These are phyloP conservation scores for Drosophila nasuta DNA, from an alignment of 1,140 invertebrate genomes.

Conservation along the genomic window DNA sequence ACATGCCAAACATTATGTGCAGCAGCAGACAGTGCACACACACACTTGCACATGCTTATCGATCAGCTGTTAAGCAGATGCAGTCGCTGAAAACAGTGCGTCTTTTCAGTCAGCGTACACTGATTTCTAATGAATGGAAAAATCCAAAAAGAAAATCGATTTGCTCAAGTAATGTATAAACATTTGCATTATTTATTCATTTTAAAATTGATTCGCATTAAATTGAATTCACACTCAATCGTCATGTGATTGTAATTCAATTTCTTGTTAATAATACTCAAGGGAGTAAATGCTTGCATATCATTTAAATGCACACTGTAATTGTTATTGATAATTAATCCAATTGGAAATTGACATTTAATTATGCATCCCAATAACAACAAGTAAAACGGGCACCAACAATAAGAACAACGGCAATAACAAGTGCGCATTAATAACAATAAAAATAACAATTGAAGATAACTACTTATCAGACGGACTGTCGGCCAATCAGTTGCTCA, in stretches of 20 bases:
- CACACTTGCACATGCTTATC: not conserved
- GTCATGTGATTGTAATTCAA: conserved; percentile 5
- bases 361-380: conserved; percentile 32
- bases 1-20: conserved; percentile 33
- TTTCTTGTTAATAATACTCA: not conserved
- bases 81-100: conserved; percentile 8
- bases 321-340: conserved; percentile 27
- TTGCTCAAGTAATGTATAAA: not conserved
- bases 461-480: conserved; percentile 32
- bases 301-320: not conserved
- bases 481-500: conserved; percentile 24
- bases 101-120: not conserved
- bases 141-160: not conserved
- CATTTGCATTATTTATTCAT: conserved; percentile 26
- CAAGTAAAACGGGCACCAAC: not conserved
- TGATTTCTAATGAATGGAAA: not conserved
- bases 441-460: conserved; percentile 29
- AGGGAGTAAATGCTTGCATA: not conserved
- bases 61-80: conserved; percentile 40
- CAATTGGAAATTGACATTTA: conserved; percentile 32
- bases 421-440: conserved; percentile 26
- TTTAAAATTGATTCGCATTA: conserved; percentile 10
- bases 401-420: conserved; percentile 11
- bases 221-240: conserved; percentile 7
- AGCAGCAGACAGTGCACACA: not conserved